phyloP scores from a whole-genome alignment of 2,888 invertebrate species.

The Apodemia duryi region DNA sequence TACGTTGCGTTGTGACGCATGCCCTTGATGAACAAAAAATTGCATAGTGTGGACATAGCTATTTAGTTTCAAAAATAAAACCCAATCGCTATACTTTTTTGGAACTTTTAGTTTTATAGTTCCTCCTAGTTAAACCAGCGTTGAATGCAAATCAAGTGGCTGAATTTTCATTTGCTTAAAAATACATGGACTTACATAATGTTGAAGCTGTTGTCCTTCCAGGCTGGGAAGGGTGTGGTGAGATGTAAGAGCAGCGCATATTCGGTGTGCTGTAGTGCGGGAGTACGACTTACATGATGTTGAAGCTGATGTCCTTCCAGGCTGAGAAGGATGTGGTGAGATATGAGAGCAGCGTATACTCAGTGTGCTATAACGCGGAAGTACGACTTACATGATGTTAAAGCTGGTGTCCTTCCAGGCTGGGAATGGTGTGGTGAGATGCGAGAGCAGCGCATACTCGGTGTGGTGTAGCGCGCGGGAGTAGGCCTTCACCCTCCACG shows the following conservation, averaged over 20 bases:
- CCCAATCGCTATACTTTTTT: too few species aligned
- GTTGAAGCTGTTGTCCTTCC: slow-evolving; percentile 78
- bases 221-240: slow-evolving; percentile 78
- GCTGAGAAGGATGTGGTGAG: slow-evolving; percentile 78
- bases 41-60: too few species aligned
- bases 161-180: too few species aligned
- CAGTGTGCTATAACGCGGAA: slow-evolving; percentile 38
- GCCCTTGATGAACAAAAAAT: too few species aligned
- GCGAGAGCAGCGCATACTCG: slow-evolving; percentile 70
- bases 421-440: slow-evolving; percentile 76
- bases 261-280: slow-evolving; percentile 42
- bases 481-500: slow-evolving; percentile 79
- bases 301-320: slow-evolving; percentile 78
- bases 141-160: too few species aligned
- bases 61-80: too few species aligned
- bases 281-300: slow-evolving; percentile 56
- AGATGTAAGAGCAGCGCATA: slow-evolving; percentile 72
- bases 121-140: too few species aligned
- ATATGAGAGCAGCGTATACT: slow-evolving; percentile 70
- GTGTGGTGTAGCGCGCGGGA: slow-evolving; percentile 74
- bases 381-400: slow-evolving; percentile 60
- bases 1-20: too few species aligned
- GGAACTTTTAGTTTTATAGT: too few species aligned
- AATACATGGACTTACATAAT: slow-evolving; percentile 52
- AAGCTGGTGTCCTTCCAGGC: slow-evolving; percentile 80